Percentiles rank a stretch among this genome's conserved stretches.
Conservation (phyloP, 2,113 vertebrate species). For the Petrocephalus zakoni region DNA sequence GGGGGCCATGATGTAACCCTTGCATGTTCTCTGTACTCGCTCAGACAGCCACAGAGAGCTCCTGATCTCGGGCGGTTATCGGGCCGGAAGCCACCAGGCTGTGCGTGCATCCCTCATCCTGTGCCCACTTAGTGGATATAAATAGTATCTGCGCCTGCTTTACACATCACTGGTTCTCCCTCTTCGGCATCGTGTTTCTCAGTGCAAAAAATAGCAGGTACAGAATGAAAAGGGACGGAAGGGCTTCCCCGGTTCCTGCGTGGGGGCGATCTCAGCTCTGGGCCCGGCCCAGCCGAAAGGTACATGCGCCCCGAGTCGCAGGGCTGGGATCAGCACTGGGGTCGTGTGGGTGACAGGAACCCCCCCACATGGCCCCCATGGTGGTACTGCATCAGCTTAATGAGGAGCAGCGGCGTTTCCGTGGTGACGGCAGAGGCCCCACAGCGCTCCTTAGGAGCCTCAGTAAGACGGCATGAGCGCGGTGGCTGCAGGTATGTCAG, state of each 20-base stretch:
- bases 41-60: background rate
- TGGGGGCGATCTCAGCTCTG: constrained; percentile 4
- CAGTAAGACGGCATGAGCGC: background rate
- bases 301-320: constrained; percentile 39
- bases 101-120: background rate
- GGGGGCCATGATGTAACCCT: background rate
- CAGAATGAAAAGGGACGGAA: constrained; percentile 22
- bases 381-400: background rate
- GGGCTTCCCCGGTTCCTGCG: constrained; percentile 44
- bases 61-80: background rate
- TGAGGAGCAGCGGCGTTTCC: background rate
- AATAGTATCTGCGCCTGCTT: constrained; percentile 7
- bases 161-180: background rate
- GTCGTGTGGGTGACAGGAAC: constrained; percentile 6
- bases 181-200: background rate
- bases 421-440: background rate
- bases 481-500: background rate
- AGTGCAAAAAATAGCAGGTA: constrained; percentile 21
- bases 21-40: background rate
- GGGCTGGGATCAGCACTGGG: constrained; percentile 38
- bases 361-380: background rate
- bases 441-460: background rate
- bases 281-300: constrained; percentile 31
- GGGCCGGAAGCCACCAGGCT: background rate
- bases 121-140: constrained; percentile 16